Evolutionary conservation across 2,113 vertebrate species (phyloP).

Genomic region (Grallaria varia): DNA sequence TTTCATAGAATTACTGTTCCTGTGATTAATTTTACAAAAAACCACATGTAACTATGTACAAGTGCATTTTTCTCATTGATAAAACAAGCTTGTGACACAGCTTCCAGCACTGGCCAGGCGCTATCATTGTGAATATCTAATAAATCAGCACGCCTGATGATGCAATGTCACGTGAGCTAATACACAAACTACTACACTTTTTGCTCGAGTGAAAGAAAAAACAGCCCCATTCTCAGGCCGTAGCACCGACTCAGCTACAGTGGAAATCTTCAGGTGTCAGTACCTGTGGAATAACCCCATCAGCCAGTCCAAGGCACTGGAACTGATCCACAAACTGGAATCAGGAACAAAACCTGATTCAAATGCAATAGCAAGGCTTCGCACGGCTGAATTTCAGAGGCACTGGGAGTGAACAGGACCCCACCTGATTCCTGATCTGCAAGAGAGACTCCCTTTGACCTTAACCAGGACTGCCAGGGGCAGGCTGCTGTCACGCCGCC

Average conservation of each 20-base stretch:
- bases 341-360: background rate
- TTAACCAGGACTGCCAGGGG: background rate
- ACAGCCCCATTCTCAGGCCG: background rate
- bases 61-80: constrained; percentile 14
- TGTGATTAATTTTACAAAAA: constrained; percentile 29
- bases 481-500: constrained; percentile 1
- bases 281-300: background rate
- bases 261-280: background rate
- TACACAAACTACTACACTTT: background rate
- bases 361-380: background rate
- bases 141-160: constrained; percentile 45
- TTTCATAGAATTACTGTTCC: constrained; percentile 29
- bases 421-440: background rate
- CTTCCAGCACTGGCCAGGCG: background rate
- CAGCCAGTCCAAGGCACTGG: background rate
- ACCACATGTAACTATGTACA: background rate
- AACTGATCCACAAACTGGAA: background rate
- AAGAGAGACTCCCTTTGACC: background rate
- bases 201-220: background rate
- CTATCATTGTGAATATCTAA: background rate
- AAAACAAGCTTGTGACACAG: constrained; percentile 31
- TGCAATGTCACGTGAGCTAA: background rate
- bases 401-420: background rate
- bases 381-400: background rate
- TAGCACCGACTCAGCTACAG: background rate